Percentiles rank a stretch among this genome's conserved stretches.
phyloP scores from a whole-genome alignment of 2,113 vertebrate genomes.

The Archilochus colubris region DNA sequence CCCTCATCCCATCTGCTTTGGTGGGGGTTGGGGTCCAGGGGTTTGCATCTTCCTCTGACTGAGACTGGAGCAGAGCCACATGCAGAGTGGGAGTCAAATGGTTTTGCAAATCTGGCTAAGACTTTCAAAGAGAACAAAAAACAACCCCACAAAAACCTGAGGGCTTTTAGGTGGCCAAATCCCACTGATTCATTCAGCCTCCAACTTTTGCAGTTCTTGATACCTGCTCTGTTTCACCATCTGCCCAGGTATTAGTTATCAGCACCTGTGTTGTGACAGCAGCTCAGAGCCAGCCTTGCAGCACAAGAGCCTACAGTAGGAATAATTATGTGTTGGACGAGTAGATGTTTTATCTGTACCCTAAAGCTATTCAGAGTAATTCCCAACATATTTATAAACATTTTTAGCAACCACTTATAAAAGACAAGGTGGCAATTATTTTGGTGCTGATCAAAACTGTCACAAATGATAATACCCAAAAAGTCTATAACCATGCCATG shows the following conservation, averaged over 20 bases:
- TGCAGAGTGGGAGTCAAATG: background rate
- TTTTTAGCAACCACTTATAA: background rate
- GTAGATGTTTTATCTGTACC: background rate
- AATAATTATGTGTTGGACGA: background rate
- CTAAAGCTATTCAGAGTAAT: background rate
- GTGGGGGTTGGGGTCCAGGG: background rate
- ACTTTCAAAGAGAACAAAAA: background rate
- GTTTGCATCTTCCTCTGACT: rapidly evolving
- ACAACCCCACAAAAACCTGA: background rate
- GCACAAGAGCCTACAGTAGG: background rate
- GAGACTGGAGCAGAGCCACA: background rate
- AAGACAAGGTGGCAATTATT: background rate
- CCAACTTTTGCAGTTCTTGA: background rate
- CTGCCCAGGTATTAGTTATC: background rate
- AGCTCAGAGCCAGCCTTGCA: background rate
- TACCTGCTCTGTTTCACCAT: background rate
- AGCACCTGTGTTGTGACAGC: background rate
- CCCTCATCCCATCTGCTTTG: background rate
- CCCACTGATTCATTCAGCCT: background rate
- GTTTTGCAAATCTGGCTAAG: background rate
- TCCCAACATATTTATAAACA: background rate
- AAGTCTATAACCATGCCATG: background rate
- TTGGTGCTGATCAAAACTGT: background rate
- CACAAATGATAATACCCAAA: background rate
- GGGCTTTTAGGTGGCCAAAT: background rate